Base-by-base conservation (phyloP, 1,140 invertebrate genomes). In the Drosophila lini region DNA sequence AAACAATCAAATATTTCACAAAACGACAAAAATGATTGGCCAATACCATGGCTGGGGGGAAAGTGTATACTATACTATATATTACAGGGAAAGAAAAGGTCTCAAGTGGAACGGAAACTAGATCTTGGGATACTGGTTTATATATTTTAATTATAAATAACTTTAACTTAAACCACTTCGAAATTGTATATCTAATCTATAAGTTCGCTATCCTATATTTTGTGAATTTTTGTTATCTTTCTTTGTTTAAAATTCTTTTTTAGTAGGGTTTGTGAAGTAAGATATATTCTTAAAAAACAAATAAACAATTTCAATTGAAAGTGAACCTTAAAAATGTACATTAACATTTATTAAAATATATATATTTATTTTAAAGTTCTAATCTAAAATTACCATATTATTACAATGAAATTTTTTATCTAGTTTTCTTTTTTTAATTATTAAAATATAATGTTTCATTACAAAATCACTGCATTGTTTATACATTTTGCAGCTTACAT, bases 1-100 rank as follows among this genome's bases (percentile, higher is more conserved):
- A 45, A 79, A 83, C 58, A 80, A 45, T 70, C 36, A 80, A 88
- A 86, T 83, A 88, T 74, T 88, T 50, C 38, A 59, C 34, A 80
- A 62, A 80, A 53, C 61, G 58, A 73, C 81, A 74, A 56, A 80
- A 80, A 83, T 84, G 65, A 80, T 84, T 83, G 62, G 64, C 61
- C 58, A 84, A 79, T 42, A 13, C n/a, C n/a, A 50, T 50, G 13
- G 7, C 13, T 3, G 6, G 34, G 7, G 60, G 55, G 15, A 5
- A 60, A 59, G 25, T 15, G 28, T 15, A 32, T 28, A 5, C 25
- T 28, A 28, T 28, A 28, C 5, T 9, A 7, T n/a, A 38, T 50
- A 7, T 38, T 8, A 50, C 65, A 50, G 53, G 19, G 13, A 5
- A 53, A 53, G 19, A 53, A 53, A 53, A 22, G 8, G 7, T 22